Conservation (phyloP, 2,113 vertebrate genomes). For the Melanostigma gelatinosum region DNA sequence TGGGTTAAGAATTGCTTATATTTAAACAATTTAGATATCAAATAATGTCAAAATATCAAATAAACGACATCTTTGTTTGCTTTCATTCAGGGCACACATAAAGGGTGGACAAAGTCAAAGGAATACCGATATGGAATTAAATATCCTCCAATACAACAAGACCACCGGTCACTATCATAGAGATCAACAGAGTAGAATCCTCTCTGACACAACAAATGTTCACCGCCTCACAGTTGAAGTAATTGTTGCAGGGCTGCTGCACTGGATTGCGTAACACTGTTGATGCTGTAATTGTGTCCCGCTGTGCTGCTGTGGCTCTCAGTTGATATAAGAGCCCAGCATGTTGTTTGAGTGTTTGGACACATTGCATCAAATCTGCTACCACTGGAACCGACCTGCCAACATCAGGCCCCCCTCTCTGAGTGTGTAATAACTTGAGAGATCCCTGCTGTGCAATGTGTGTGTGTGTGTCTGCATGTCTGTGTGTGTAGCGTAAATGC, state of each 20-base stretch:
- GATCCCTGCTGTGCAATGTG: conserved; percentile 31
- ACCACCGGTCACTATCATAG: background rate
- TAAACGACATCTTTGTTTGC: background rate
- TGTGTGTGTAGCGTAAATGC: conserved; percentile 1
- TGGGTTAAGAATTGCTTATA: background rate
- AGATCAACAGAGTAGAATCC: background rate
- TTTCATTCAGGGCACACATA: background rate
- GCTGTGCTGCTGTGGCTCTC: conserved; percentile 19
- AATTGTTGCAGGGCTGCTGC: conserved; percentile 38
- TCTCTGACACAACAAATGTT: conserved; percentile 22
- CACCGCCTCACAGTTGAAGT: conserved; percentile 2
- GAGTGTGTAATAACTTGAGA: conserved; percentile 30
- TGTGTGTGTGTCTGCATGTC: background rate
- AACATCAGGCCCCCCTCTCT: conserved; percentile 32
- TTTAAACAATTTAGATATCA: background rate
- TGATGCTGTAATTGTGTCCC: background rate
- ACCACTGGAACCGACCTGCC: conserved; percentile 12
- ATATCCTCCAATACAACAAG: background rate
- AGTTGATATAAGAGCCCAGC: conserved; percentile 31
- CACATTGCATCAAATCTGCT: conserved; percentile 37
- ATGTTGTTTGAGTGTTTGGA: conserved; percentile 39
- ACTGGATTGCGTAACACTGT: conserved; percentile 35
- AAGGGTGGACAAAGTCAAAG: background rate
- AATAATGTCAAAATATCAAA: background rate
- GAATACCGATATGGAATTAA: background rate